Base-by-base conservation (phyloP, 2,888 invertebrate species). In the Tipula vernalis region DNA sequence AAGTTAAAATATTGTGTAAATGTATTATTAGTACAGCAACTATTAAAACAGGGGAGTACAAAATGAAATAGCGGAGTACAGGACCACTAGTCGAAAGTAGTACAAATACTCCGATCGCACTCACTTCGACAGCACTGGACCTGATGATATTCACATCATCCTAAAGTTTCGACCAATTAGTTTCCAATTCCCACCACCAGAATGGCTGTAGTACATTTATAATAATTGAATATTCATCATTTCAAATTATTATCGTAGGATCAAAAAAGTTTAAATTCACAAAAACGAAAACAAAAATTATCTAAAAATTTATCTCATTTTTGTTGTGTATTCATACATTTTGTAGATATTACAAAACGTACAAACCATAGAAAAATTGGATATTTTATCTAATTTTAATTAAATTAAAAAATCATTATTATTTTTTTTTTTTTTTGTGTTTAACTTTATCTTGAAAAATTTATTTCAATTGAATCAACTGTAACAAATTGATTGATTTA, bases 351-450 rank as follows among this genome's bases (percentile, higher is more conserved):
- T 6, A 39, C 6, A 39, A 39, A 57, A 57, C 15, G 6, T 71
- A 71, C 12, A 71, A 71, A 28, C 71, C 3, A 71, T 28, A 71
- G 2, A 71, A 57, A 71, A 71, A 28, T 28, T 71, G 18, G 3
- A 15, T 71, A 10, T 71, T 71, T 71, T 71, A 71, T 71, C 71
- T 71, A 71, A 28, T 71, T 71, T 71, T 71, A 71, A 71, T 71
- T 71, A 71, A 71, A 71, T 71, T 71, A 71, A 71, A 71, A 71
- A 71, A 71, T 71, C 71, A 71, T 71, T 71, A 71, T 71, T 71
- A 28, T 71, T 51, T 13, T 51, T 51, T 51, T 13, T 51, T 51
- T n/a, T 51, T 51, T 8, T 47, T 10, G 15, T 71, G 71, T 28
- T 71, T 71, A 28, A 28, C 28, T 71, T 71, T 71, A 71, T 71